Evolutionary conservation across 2,113 vertebrate species (phyloP).

Genomic region (Paedocypris sp.): DNA sequence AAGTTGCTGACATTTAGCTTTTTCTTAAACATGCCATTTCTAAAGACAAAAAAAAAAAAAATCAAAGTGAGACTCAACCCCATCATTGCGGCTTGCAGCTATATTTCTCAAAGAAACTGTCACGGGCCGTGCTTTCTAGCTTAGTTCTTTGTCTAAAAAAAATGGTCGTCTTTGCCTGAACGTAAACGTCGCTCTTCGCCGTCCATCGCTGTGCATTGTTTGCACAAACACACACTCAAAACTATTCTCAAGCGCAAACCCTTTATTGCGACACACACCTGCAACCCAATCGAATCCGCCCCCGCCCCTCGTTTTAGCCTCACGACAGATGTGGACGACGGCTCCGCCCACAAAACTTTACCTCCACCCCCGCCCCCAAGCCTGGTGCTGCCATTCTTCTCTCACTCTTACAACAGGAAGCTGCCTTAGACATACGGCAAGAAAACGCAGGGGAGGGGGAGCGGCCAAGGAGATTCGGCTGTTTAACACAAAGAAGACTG

Average conservation of each 20-base stretch:
- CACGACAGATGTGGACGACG: conserved; percentile 60
- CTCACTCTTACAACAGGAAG: conserved; percentile 50
- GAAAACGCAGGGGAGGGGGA: conserved; percentile 32
- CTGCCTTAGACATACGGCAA: conserved; percentile 39
- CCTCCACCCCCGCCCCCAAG: conserved; percentile 31
- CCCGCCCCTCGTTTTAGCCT: conserved; percentile 32
- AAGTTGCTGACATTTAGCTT: too few relatives aligned
- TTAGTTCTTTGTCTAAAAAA: too few relatives aligned
- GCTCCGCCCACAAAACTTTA: conserved; percentile 33
- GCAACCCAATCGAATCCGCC: conserved; percentile 44
- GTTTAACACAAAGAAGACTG: conserved; percentile 66
- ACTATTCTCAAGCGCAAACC: conserved; percentile 51
- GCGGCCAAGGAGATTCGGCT: conserved; percentile 52
- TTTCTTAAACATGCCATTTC: too few relatives aligned
- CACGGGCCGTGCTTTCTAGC: too few relatives aligned
- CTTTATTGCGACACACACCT: conserved; percentile 61
- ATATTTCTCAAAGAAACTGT: too few relatives aligned
- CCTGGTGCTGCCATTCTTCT: conserved; percentile 26
- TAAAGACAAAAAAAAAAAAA: too few relatives aligned
- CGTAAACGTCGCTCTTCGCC: conserved; percentile 26
- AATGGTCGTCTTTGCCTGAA: too few relatives aligned
- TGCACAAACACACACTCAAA: conserved; percentile 47
- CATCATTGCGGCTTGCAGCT: too few relatives aligned
- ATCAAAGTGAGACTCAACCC: too few relatives aligned
- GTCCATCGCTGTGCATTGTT: neutral